Percentiles rank a stretch among this genome's conserved stretches.
These are phyloP conservation scores for Caenorhabditis macrosperma DNA, from an alignment of 2,888 invertebrate species.

Conservation along the genomic window DNA sequence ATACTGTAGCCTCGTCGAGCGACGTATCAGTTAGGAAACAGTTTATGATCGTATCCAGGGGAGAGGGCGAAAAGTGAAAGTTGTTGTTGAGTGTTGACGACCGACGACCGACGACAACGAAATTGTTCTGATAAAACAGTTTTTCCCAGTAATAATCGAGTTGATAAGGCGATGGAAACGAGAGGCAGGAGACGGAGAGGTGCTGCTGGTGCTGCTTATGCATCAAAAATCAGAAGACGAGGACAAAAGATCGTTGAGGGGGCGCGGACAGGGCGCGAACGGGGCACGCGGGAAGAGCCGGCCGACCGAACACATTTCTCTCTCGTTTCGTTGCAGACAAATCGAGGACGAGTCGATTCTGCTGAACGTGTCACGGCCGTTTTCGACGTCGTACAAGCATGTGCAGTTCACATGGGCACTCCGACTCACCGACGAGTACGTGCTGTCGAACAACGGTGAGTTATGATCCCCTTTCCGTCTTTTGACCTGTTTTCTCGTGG, in stretches of 20 bases:
- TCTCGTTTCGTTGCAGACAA: conserved; percentile 63
- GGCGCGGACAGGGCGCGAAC: neutral
- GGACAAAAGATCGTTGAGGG: conserved; percentile 36
- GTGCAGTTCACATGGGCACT: conserved; percentile 79
- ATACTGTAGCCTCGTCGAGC: conserved; percentile 24
- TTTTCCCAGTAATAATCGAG: conserved; percentile 36
- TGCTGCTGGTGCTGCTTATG: conserved; percentile 5
- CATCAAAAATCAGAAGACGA: conserved; percentile 39
- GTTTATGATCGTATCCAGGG: conserved; percentile 29
- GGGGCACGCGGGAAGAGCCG: too few species aligned
- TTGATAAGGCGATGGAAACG: conserved; percentile 22
- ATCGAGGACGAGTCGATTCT: conserved; percentile 75
- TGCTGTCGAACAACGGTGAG: conserved; percentile 64
- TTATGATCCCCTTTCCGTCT: conserved; percentile 13
- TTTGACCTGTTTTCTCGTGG: conserved; percentile 5
- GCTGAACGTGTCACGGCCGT: conserved; percentile 77
- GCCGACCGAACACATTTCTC: neutral
- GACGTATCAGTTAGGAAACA: neutral
- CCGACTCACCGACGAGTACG: conserved; percentile 70
- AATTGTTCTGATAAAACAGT: conserved; percentile 42
- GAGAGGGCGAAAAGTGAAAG: conserved; percentile 34
- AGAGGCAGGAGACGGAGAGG: neutral
- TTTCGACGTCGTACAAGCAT: conserved; percentile 78
- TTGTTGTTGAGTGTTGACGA: conserved; percentile 29
- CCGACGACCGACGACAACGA: conserved; percentile 8